Percentiles rank a stretch among this genome's conserved stretches.
phyloP scores from a whole-genome alignment of 2,113 vertebrate species.

The Sitta europaea region DNA sequence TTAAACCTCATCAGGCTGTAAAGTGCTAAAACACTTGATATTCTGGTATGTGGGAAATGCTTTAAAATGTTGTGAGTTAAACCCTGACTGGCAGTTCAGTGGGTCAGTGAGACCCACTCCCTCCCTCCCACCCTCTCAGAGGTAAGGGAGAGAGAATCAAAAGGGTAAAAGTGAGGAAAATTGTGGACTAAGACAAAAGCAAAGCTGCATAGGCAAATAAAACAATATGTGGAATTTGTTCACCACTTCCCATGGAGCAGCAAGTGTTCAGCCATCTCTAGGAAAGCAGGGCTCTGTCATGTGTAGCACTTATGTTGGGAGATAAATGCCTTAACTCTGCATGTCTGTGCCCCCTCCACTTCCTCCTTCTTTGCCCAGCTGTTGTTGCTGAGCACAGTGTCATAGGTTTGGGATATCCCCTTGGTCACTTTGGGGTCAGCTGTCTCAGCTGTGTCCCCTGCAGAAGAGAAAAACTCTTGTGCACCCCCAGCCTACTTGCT shows the following conservation, averaged over 20 bases:
- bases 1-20: background rate
- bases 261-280: background rate
- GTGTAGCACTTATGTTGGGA: background rate
- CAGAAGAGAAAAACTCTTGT: background rate
- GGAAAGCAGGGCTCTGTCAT: background rate
- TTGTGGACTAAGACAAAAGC: background rate
- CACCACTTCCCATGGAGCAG: background rate
- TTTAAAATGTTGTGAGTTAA: background rate
- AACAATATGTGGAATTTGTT: background rate
- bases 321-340: background rate
- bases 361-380: background rate
- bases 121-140: background rate
- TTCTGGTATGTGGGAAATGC: background rate
- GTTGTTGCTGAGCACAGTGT: background rate
- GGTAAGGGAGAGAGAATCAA: background rate
- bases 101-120: no score
- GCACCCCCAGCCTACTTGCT: background rate
- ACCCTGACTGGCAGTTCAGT: background rate
- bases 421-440: background rate
- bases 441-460: background rate
- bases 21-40: background rate
- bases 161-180: background rate
- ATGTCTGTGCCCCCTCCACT: background rate
- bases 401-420: background rate
- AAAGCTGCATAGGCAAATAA: background rate